Percentiles rank a stretch among this genome's conserved stretches.
These are phyloP conservation scores for Petrophora chlorosata DNA, from an alignment of 2,888 invertebrate species.

Conservation along the genomic window DNA sequence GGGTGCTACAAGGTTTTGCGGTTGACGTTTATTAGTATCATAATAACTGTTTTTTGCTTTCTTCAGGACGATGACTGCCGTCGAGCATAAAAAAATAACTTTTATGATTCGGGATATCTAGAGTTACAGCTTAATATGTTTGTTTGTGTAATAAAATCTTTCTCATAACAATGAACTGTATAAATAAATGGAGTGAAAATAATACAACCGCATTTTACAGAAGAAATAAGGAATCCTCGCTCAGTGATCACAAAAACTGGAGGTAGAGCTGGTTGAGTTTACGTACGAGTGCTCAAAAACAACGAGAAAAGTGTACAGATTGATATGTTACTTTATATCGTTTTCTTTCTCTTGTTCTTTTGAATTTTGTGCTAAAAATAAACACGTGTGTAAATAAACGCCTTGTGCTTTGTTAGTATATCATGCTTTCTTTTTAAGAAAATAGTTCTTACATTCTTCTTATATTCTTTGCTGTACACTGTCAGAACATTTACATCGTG, in stretches of 20 bases:
- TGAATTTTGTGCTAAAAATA: not conserved
- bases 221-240: not conserved
- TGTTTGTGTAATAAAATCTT: slow-evolving; percentile 8
- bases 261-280: not conserved
- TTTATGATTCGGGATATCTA: slow-evolving; percentile 14
- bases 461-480: too few relatives aligned
- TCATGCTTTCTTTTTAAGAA: too few relatives aligned
- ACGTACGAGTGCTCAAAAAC: not conserved
- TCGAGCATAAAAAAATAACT: slow-evolving; percentile 21
- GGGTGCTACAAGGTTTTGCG: slow-evolving; percentile 36
- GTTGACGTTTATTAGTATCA: slow-evolving; percentile 39
- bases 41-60: slow-evolving; percentile 34
- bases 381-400: too few relatives aligned
- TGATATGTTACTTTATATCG: slow-evolving; percentile 2
- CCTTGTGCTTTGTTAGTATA: too few relatives aligned
- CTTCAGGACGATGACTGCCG: slow-evolving; percentile 19
- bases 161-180: slow-evolving; percentile 2
- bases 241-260: not conserved
- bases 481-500: too few relatives aligned
- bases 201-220: not conserved
- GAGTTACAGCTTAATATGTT: slow-evolving; percentile 20
- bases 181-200: not conserved
- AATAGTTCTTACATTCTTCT: too few relatives aligned
- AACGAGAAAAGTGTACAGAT: not conserved
- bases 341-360: not conserved